Conservation (phyloP, 2,888 invertebrate genomes). For the Tillus elongatus region DNA sequence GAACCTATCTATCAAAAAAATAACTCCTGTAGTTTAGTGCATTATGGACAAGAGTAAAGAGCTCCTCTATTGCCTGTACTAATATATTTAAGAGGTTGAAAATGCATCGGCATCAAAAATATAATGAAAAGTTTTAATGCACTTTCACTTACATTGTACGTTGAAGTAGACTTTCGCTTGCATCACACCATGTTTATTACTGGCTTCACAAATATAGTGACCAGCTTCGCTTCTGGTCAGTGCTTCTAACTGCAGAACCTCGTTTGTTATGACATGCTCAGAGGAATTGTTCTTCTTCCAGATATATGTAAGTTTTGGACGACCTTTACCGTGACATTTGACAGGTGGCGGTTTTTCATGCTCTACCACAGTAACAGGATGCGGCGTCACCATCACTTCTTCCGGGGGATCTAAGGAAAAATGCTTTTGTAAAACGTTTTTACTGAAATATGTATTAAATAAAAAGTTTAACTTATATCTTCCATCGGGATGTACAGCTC, state of each 20-base stretch:
- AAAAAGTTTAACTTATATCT: no score
- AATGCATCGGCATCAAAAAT: no score
- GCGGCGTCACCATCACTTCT: constrained; percentile 57
- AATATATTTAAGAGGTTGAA: no score
- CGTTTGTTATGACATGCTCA: constrained; percentile 43
- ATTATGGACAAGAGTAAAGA: no score
- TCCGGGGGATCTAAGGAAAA: neutral
- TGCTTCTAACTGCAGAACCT: constrained; percentile 53
- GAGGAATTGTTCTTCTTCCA: constrained; percentile 60
- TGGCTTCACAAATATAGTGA: constrained; percentile 68
- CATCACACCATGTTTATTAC: constrained; percentile 69
- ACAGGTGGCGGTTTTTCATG: constrained; percentile 50
- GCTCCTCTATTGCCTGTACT: no score
- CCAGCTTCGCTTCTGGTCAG: constrained; percentile 65
- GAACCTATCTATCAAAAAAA: no score
- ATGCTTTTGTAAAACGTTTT: no score
- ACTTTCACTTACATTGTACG: constrained; percentile 80
- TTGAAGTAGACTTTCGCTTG: constrained; percentile 62
- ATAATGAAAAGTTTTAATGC: no score
- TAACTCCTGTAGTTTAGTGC: no score
- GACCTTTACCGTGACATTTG: constrained; percentile 54
- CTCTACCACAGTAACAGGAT: constrained; percentile 46
- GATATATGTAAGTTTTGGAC: constrained; percentile 60
- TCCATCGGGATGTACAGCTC: no score
- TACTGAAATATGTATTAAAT: no score